phyloP scores from a whole-genome alignment of 2,113 vertebrate species.

The Petrocephalus zakoni region DNA sequence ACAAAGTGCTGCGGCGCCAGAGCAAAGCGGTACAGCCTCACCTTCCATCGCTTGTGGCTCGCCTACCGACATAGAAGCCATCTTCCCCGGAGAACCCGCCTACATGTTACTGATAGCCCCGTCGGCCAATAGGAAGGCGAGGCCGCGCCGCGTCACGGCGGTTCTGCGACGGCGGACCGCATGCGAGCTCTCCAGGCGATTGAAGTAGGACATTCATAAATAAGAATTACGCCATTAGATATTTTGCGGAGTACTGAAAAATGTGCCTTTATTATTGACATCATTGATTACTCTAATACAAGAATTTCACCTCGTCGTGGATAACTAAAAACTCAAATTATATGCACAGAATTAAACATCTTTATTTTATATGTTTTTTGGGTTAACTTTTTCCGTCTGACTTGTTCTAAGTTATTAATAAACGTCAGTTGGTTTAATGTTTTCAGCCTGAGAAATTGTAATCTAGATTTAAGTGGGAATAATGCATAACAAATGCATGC shows the following conservation, averaged over 20 bases:
- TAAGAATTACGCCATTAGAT: neutral
- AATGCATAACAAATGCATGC: neutral
- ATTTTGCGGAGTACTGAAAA: neutral
- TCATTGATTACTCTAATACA: neutral
- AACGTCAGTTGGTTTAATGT: neutral
- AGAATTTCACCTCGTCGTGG: neutral
- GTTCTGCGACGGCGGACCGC: neutral
- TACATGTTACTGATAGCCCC: conserved; percentile 33
- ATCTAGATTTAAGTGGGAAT: neutral
- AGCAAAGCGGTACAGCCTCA: conserved; percentile 34
- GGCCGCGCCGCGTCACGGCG: neutral
- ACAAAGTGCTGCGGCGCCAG: neutral
- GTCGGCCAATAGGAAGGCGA: conserved; percentile 48
- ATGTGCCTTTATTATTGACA: neutral
- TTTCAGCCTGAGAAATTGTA: neutral
- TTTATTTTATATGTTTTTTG: neutral
- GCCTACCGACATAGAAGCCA: conserved; percentile 63
- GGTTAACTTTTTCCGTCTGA: neutral
- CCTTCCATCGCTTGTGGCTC: conserved; percentile 73
- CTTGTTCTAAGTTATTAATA: neutral
- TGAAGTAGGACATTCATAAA: neutral
- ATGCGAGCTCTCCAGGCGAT: neutral
- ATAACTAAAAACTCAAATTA: neutral
- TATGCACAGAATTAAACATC: neutral
- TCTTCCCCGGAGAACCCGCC: conserved; percentile 56